Conservation (phyloP, 2,113 vertebrate genomes). For the Brachypodius melanocephalos region DNA sequence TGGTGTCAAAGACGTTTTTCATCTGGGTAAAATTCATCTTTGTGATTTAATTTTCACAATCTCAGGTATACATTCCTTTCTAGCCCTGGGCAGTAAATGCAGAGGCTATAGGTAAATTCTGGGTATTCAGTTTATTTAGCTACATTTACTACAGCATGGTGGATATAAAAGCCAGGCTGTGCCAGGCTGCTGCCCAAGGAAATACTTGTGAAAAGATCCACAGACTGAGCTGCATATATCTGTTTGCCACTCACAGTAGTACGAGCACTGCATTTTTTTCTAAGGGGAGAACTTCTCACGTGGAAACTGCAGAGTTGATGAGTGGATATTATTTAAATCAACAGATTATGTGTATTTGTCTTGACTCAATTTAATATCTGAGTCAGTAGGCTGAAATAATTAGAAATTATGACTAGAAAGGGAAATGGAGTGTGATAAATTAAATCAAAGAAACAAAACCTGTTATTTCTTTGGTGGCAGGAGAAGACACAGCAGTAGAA, state of each 20-base stretch:
- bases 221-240: background rate
- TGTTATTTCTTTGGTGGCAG: slow-evolving; percentile 9
- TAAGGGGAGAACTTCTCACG: background rate
- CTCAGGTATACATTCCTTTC: background rate
- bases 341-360: slow-evolving; percentile 21
- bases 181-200: background rate
- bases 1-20: background rate
- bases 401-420: slow-evolving; percentile 59
- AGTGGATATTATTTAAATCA: slow-evolving; percentile 48
- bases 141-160: background rate
- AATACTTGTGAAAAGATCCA: background rate
- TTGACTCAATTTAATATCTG: slow-evolving; percentile 38
- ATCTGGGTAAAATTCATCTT: background rate
- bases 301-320: slow-evolving; percentile 3
- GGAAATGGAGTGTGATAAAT: slow-evolving; percentile 54
- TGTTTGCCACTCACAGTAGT: background rate
- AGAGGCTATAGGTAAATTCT: background rate
- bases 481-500: background rate
- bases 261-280: background rate
- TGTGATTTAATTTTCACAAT: background rate
- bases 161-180: background rate
- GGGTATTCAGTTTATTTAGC: background rate
- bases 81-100: background rate
- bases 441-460: slow-evolving; percentile 63
- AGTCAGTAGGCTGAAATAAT: slow-evolving; percentile 66